Conservation (phyloP, 35 echinoderm and acorn worm species). For the Apostichopus parvimensis region DNA sequence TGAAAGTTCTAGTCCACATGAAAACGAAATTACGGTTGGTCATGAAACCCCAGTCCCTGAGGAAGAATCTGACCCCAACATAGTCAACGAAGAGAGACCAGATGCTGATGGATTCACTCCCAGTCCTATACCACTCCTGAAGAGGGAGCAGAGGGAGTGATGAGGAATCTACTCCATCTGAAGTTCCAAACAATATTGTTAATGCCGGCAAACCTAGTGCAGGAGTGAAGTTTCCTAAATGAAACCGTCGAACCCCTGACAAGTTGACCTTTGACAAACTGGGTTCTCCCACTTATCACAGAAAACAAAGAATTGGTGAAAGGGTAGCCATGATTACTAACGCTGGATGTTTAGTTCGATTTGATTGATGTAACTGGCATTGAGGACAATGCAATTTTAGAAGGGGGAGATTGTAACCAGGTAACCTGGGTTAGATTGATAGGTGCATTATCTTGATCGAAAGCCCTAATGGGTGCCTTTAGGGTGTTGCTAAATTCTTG, state of each 20-base stretch:
- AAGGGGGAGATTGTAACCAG: background rate
- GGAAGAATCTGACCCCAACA: background rate
- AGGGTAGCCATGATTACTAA: too few species aligned
- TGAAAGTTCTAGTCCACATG: too few species aligned
- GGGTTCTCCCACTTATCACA: too few species aligned
- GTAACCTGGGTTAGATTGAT: background rate
- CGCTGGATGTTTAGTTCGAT: too few species aligned
- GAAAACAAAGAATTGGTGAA: too few species aligned
- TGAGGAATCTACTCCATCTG: background rate
- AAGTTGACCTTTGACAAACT: background rate
- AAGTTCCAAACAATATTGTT: conserved; percentile 14
- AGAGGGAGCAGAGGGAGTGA: background rate
- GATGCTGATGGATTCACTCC: background rate
- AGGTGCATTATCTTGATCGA: too few species aligned
- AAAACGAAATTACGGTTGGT: too few species aligned
- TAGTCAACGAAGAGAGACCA: background rate
- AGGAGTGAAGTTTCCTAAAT: background rate
- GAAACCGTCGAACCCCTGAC: conserved; percentile 32
- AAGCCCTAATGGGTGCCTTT: too few species aligned
- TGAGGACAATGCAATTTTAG: background rate
- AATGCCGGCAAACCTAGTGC: background rate
- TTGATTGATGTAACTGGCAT: background rate
- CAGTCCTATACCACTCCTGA: too few species aligned
- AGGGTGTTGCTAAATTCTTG: too few species aligned
- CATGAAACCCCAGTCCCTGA: background rate